Evolutionary conservation across 1,140 invertebrate genomes (phyloP), one percentile per base, ranked within the genome.

Genomic region (Mizuhopecten yessoensis): DNA sequence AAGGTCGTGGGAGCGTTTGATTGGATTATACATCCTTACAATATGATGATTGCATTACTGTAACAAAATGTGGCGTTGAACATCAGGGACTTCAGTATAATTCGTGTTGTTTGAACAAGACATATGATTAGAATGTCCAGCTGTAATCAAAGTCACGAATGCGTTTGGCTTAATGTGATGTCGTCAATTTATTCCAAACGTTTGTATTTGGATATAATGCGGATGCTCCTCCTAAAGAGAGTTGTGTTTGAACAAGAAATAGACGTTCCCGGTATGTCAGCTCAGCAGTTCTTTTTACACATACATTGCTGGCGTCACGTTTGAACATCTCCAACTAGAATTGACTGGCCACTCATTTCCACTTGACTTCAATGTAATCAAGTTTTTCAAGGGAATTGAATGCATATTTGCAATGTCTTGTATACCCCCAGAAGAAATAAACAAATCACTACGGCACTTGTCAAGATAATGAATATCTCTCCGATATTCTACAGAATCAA

Each of bases 291-390:
- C n/a, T 7, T 29, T 75, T 29, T 29, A 29, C 57, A 75, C 36
- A 39, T 39, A 39, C 5, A 7, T 13, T 39, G 13, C 13, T 7
- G 36, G 36, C 5, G 36, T 75, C 23, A 7, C 57, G 2, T 75
- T 75, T 75, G 2, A 75, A 75, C 57, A n/a, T 75, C 57, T 1
- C 11, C 57, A 75, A 11, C 57, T 75, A 29, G 23, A 75, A 75
- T 75, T 75, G 57, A 75, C 57, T 17, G 0, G 2, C n/a, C 57
- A 29, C 29, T 75, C 23, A 75, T 75, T 75, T 75, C 57, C n/a
- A 75, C 57, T 75, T 75, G 57, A 75, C 57, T 75, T n/a, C 57
- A 29, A 75, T n/a, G 57, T 75, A 75, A 75, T 75, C 57, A 29
- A n/a, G 23, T 75, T 20, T 49, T 49, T 49, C 45, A 17, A 17